Base-by-base conservation (phyloP, 2,888 invertebrate genomes). In the Eupithecia abbreviata region DNA sequence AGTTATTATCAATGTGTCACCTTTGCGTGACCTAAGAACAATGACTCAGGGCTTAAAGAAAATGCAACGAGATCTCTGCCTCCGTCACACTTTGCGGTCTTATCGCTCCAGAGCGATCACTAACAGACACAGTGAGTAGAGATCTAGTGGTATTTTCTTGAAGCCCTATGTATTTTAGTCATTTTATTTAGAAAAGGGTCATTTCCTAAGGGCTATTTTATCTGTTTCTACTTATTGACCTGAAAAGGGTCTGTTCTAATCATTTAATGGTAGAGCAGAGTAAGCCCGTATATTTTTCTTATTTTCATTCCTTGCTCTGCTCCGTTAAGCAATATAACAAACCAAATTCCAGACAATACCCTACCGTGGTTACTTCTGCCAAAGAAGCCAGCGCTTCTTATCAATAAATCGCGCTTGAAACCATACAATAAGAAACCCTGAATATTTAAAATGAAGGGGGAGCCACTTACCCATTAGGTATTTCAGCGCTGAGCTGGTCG, bases 401-500 rank as follows among this genome's bases (percentile, higher is more conserved):
- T 9, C 18, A 45, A 18, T 58, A 58, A 30, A 62, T 62, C 10
- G 18, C 18, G 1, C 12, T 7, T 51, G n/a, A 51, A 51, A 2
- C 51, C 15, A 15, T 6, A 15, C 15, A 51, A 51, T 15, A 5
- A 15, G 51, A 15, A 51, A 15, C 55, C n/a, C 18, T 58, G 18
- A 62, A 30, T 62, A 15, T 41, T 13, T 42, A 15, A 66, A 42
- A 12, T 7, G 9, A 66, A 42, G 12, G 41, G 5, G 12, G 6
- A 66, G 2, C 13, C 12, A 88, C 96, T 95, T 90, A 98, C 98
- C 98, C 97, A 94, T 97, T 97, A 45, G 97, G 96, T 82, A 97
- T 95, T 80, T 97, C 97, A 77, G 97, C 96, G 91, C 96, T 97
- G 86, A 99, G 96, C 91, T 98, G 98, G 85, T 98, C 98, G 76